Base-by-base conservation (phyloP, 1,140 invertebrate genomes). In the Trichonephila inaurata region DNA sequence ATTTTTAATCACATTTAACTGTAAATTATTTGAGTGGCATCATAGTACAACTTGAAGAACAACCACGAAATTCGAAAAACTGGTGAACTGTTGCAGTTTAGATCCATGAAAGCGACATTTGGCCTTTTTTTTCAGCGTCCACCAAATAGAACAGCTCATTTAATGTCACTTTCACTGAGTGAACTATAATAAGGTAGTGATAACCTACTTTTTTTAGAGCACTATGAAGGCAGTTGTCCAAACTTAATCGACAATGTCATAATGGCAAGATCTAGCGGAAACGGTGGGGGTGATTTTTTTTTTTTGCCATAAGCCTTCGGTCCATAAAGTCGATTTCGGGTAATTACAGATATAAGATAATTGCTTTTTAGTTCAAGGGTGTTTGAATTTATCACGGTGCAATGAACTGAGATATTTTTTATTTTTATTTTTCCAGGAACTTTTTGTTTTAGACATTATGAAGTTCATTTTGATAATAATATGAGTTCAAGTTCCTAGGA, bases 331-430 rank as follows among this genome's bases (percentile, higher is more conserved):
- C 24, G 66, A 69, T 69, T 69, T 24, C 21, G 14, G 72, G 33
- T 77, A 77, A 77, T 77, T 33, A 77, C 72, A 77, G 72, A 16
- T 77, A 40, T 77, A 18, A 77, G 72, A 77, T 77, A 77, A 77
- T 77, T 77, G 72, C 33, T 77, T 77, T 77, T 77, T 77, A 77
- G 72, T 77, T 77, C 72, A 77, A 77, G 72, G 72, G 72, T 77
- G 33, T 77, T 77, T 77, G 72, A 40, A 77, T 77, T 77, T 77
- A 77, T 77, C 33, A 77, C 3, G 6, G 72, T 33, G 72, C 72
- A 77, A 77, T 33, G 72, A 77, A 33, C 28, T 40, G 72, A 24
- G 10, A 69, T 69, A 21, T 24, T 69, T 69, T 69, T 51, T 51
- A 10, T 51, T 12, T 51, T 51, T 12, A 51, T 51, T 10, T 51